Conservation (phyloP, 2,113 vertebrate species). For the Paralichthys olivaceus region DNA sequence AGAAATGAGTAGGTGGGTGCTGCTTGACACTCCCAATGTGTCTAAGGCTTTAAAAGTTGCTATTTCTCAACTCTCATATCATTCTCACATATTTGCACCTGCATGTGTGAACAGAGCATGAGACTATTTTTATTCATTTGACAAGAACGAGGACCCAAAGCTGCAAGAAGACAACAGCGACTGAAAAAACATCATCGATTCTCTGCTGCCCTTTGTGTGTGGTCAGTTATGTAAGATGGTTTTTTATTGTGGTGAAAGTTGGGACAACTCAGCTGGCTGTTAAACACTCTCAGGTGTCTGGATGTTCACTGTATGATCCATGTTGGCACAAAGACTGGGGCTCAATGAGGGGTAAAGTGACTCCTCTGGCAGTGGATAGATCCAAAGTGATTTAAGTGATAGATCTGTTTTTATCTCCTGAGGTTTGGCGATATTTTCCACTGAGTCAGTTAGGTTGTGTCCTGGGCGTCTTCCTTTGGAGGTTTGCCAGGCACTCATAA, state of each 20-base stretch:
- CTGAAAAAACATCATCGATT: neutral
- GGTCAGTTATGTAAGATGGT: neutral
- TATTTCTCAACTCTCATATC: neutral
- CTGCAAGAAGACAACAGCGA: neutral
- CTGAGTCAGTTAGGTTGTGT: no score
- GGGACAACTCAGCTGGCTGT: neutral
- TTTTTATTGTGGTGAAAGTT: neutral
- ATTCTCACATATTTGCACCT: neutral
- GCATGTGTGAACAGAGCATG: neutral
- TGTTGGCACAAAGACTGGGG: neutral
- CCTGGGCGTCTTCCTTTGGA: no score
- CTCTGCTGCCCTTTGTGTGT: neutral
- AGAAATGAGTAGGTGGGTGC: neutral
- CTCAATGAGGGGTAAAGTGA: neutral
- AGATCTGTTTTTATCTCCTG: no score
- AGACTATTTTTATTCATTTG: neutral
- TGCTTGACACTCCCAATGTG: neutral
- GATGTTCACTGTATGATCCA: neutral
- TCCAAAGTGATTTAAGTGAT: neutral
- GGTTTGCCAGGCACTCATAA: no score
- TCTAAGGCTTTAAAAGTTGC: neutral
- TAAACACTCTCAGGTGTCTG: neutral
- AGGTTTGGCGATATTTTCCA: neutral
- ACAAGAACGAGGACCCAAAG: neutral
- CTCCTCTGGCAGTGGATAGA: neutral